Base-by-base conservation (phyloP, 2,888 invertebrate genomes). In the Xiphydria camelus region DNA sequence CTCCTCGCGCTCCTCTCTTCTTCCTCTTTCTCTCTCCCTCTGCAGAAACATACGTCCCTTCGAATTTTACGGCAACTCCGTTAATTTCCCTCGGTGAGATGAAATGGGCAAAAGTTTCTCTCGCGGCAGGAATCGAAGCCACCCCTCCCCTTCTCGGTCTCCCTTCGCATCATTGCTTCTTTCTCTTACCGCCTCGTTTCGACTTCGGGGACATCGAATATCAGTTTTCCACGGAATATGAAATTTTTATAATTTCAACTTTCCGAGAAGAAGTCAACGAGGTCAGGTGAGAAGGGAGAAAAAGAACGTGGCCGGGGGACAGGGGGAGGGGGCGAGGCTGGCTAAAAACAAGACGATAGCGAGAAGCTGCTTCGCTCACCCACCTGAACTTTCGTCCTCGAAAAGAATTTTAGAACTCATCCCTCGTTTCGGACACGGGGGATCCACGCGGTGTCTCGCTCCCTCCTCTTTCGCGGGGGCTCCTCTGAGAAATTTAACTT, bases 401-500 rank as follows among this genome's bases (percentile, higher is more conserved):
- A 53, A 59, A 62, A 55, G 61, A 61, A 59, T 59, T 65, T 63
- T 59, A n/a, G 41, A 62, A 64, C 62, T 62, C 55, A 50, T 54
- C 59, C 51, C 56, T 32, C 37, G 29, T 49, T 49, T 48, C 39
- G 51, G 44, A 43, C 57, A 44, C 54, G 38, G 41, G 59, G 55
- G 58, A 53, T 18, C 29, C 20, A 10, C 15, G 14, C 15, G 17
- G 6, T 26, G 37, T 29, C 12, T 17, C 17, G 37, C 37, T 26
- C 21, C 42, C 40, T 32, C 35, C 29, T 22, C 17, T 29, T 12
- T 14, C 33, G 15, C 39, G 39, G 35, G 57, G 51, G 50, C 54
- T 51, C 67, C 65, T 62, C 55, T 43, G 66, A 67, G 66, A 66
- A 66, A 67, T 66, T 66, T 63, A 67, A 67, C 66, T 66, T 66